These are phyloP conservation scores for Pogonognathellus flavescens DNA, from an alignment of 1,140 invertebrate genomes.

Conservation along the genomic window DNA sequence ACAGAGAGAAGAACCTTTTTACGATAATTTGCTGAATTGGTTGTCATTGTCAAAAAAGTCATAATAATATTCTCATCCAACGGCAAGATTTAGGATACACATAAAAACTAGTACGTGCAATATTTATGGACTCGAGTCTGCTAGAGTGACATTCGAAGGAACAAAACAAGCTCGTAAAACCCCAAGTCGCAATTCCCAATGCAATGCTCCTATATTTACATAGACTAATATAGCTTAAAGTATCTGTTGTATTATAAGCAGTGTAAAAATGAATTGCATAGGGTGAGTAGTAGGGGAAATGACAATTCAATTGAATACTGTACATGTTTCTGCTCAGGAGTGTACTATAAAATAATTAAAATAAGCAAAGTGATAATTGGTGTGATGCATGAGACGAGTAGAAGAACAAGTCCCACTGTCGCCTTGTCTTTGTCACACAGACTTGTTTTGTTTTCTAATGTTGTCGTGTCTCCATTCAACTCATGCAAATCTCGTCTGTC, in stretches of 20 bases:
- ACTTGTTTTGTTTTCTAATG: slow-evolving; percentile 40
- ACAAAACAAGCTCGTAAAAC: slow-evolving; percentile 29
- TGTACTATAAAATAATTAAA: slow-evolving; percentile 17
- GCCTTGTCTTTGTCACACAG: slow-evolving; percentile 20
- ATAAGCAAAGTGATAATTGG: slow-evolving; percentile 40
- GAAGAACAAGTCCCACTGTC: slow-evolving; percentile 1
- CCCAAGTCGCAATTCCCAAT: slow-evolving; percentile 20
- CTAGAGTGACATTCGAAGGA: slow-evolving; percentile 20
- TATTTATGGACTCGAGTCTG: background rate
- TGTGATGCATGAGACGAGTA: background rate
- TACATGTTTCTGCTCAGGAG: background rate
- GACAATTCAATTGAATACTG: background rate
- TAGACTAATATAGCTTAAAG: background rate
- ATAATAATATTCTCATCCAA: slow-evolving; percentile 17
- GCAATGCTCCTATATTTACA: background rate
- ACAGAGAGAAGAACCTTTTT: background rate
- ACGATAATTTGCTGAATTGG: slow-evolving; percentile 41
- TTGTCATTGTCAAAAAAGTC: slow-evolving; percentile 37
- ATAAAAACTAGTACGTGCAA: background rate
- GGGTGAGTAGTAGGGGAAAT: background rate
- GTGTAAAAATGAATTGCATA: background rate
- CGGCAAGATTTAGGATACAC: background rate
- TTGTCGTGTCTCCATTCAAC: slow-evolving; percentile 40
- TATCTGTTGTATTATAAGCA: no score
- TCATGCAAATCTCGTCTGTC: slow-evolving; percentile 33